Evolutionary conservation across 2,113 vertebrate genomes (phyloP), one percentile per base, ranked within the genome.

Genomic region (Arvicanthis niloticus): DNA sequence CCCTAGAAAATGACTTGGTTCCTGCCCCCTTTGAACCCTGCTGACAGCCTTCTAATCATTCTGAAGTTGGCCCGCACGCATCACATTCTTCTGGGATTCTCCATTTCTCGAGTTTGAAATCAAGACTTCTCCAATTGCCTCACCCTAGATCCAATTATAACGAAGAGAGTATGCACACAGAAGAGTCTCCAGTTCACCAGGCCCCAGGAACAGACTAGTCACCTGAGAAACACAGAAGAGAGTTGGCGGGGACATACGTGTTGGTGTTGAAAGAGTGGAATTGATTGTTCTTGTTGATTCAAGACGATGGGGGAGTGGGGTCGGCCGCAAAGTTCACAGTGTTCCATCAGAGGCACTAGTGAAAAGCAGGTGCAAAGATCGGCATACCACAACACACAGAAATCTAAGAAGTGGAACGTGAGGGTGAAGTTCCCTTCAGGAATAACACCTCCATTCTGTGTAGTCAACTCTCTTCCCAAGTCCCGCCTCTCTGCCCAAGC

Each of bases 401-500:
- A 95, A 91, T 56, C 75, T 62, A 92, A 96, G 95, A 84, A 88
- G 13, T 72, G 13, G 78, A 81, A 84, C 88, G 48, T 88, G 80
- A 80, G 31, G n/a, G 31, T 40, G 89, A 67, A 60, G 51, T 62
- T 62, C 22, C 22, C 80, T 60, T 42, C 56, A 15, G 19, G 77
- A 85, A 77, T 19, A 65, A 72, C 37, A 22, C 45, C 51, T 58
- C 65, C 65, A 88, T 89, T 88, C 13, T 81, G 13, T 1, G 13
- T 86, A 58, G 88, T 93, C 78, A 90, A 80, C 88, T 90, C 40
- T 82, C 94, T 93, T 87, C 92, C 92, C 96, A 94, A 56, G 45
- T 0, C 24, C 88, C 94, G 7, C 80, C 51, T 58, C 56, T 19
- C 92, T 42, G 75, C 90, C 92, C 96, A 94, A 62, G 51, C 0